These are phyloP conservation scores for Eriocheir sinensis DNA, from an alignment of 1,140 invertebrate species.

Conservation along the genomic window DNA sequence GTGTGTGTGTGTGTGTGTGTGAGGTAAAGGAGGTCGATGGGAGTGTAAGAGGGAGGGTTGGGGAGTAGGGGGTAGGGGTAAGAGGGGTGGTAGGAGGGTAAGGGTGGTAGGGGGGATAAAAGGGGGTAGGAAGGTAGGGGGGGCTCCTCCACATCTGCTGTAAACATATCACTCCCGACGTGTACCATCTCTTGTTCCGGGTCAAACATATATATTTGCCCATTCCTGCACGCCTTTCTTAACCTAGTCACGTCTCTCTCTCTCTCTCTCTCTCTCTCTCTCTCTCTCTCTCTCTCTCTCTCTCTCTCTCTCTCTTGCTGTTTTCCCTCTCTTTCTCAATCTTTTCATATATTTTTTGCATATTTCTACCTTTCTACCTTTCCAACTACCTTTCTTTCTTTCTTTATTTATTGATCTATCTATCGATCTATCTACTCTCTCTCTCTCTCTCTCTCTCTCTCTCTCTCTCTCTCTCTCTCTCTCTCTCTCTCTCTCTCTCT, in stretches of 20 bases:
- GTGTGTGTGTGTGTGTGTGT: no score
- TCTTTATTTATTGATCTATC: no score
- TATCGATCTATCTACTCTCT: no score
- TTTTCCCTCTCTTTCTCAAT: not conserved
- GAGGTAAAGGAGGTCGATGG: no score
- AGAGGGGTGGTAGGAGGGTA: not conserved
- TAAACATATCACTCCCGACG: not conserved
- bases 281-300: constrained; percentile 6
- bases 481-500: no score
- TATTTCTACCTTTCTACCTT: no score
- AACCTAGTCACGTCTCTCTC: not conserved
- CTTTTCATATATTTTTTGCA: no score
- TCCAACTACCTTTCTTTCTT: not conserved
- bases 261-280: constrained; percentile 4
- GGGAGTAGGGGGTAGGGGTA: no score
- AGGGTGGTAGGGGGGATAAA: not conserved
- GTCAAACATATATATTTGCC: not conserved
- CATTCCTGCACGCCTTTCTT: not conserved
- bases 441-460: constrained; percentile 22
- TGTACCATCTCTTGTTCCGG: not conserved
- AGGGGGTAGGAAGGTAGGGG: not conserved
- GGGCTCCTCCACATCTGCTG: not conserved
- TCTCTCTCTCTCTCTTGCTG: constrained; percentile 3
- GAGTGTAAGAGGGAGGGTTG: no score
- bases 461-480: not conserved